Evolutionary conservation across 2,888 invertebrate species (phyloP), one percentile per base, ranked within the genome.

Genomic region (Coenonympha glycerion): DNA sequence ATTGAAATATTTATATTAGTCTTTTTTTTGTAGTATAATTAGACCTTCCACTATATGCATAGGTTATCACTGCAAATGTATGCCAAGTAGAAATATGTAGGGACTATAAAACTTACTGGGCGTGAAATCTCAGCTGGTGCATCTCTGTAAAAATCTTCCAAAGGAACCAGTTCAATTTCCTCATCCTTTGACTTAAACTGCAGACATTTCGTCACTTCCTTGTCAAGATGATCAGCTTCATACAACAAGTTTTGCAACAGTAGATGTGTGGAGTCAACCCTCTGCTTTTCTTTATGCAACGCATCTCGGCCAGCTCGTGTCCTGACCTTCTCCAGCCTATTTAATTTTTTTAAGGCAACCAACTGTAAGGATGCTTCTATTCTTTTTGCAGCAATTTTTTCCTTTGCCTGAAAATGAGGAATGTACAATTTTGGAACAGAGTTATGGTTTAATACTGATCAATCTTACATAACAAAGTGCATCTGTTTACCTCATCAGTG

Each of bases 171-270:
- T 67, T 96, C 94, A 65, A 98, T 96, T 68, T 93, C 93, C 80
- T 97, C 96, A 89, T 98, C 97, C 75, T 95, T 95, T 6, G 97
- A 97, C 72, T 96, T 97, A 73, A 97, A 98, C 70, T 97, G 95
- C 53, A 96, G 89, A 70, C 98, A 98, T 68, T 96, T 96, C 15
- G 94, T 92, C n/a, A 96, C 96, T 89, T 98, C 98, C 63, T 96
- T 95, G 62, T 96, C 93, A 15, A 98, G 87, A 85, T 98, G 97
- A 71, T 95, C 93, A 6, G 95, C 93, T 88, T 98, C 98, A 75
- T 98, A 98, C 3, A 97, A 84, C 44, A 98, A 88, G 83, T 98
- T 98, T 79, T 98, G 97, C 47, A 97, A 87, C 63, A 95, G 94
- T 44, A 98, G 81, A 71, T 97, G 94, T 61, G 95, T 94, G 47